Evolutionary conservation across 2,797 vertebrate genomes (phyloP), one percentile per base, ranked within the genome.

Genomic region (Anas bernieri): DNA sequence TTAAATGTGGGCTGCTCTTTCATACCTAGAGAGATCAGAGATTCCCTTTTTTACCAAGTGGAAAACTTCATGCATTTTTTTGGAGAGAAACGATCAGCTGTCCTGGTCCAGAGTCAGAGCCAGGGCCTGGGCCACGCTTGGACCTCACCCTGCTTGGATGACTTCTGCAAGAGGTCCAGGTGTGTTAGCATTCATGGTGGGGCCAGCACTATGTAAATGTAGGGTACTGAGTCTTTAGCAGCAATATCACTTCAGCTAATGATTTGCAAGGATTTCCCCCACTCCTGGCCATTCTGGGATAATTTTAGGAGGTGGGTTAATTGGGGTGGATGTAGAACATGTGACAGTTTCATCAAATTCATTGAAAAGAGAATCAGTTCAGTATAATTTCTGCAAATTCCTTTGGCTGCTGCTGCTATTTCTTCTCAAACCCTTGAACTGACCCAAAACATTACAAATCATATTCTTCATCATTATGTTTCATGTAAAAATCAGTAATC

Each of bases 301-400:
- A 35, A 14, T 58, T 91, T 66, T 58, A 52, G 23, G 45, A n/a
- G 31, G 1, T 39, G 22, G 7, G 5, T 35, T 64, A 66, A 62
- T 39, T 14, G 12, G 17, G 23, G 8, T 5, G 3, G 11, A 4
- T 14, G 2, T 3, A 58, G 16, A 16, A 48, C 11, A 2, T 15
- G 33, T 33, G 62, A 5, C 12, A 22, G 14, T 52, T 73, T 33
- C 4, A 1, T 13, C 66, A 25, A 61, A 25, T 73, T 86, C 0
- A 0, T 11, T 54, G 43, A 17, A 68, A 91, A 73, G 13, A 1
- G 2, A 16, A 54, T 52, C 18, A 22, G 28, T 64, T 63, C 45
- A 50, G 25, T 17, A n/a, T 41, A 52, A 82, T 70, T 93, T 68
- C 43, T 76, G 35, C 22, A 86, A 75, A 63, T 63, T 41, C 7